phyloP scores from a whole-genome alignment of 2,888 invertebrate species.

The Nomada hirtipes region DNA sequence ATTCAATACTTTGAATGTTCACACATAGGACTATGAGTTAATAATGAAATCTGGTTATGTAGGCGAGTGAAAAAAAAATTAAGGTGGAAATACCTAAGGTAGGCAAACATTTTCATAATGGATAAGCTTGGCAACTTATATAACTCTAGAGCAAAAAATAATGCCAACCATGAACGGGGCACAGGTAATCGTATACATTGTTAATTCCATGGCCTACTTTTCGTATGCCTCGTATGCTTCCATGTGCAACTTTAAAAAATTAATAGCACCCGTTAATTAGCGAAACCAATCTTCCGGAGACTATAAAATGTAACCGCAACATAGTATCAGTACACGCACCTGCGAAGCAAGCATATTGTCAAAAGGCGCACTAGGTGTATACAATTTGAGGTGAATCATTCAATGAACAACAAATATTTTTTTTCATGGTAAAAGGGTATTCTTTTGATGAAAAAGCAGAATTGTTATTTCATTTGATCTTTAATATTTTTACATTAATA shows the following conservation, averaged over 20 bases:
- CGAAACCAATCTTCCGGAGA: neutral
- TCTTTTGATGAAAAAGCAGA: no score
- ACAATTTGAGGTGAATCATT: no score
- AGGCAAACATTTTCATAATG: conserved; percentile 4
- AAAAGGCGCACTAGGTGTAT: neutral
- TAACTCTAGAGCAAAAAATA: conserved; percentile 1
- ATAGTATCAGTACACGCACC: neutral
- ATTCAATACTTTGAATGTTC: neutral
- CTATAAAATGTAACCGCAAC: no score
- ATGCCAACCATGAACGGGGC: neutral
- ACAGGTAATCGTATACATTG: conserved; percentile 27
- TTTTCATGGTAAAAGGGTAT: no score
- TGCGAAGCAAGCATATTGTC: neutral
- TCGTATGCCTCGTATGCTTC: neutral
- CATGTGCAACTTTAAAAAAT: neutral
- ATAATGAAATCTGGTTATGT: conserved; percentile 2
- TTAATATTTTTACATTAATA: no score
- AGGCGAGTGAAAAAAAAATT: neutral
- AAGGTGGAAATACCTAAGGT: neutral
- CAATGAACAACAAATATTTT: no score
- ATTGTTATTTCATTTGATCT: no score
- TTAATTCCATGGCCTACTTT: conserved; percentile 26
- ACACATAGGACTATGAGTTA: neutral
- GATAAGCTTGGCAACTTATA: conserved; percentile 1
- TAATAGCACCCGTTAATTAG: conserved; percentile 2